Evolutionary conservation across 2,888 invertebrate genomes (phyloP), one percentile per base, ranked within the genome.

Genomic region (Phania funesta): DNA sequence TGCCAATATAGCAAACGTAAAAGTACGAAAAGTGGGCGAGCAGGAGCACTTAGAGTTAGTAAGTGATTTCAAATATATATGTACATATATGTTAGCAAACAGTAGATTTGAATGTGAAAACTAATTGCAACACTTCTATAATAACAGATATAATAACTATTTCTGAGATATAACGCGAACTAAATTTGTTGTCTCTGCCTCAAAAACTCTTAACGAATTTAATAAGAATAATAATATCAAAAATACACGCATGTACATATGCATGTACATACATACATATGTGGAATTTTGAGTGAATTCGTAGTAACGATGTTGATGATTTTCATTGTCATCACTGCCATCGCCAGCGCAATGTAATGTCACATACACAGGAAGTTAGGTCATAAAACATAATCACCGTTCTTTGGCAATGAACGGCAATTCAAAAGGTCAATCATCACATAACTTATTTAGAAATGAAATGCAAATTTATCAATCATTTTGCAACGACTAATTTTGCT

Each of bases 291-390:
- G 8, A 41, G 35, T 60, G 20, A n/a, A 38, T 52, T 38, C 44
- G 24, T 60, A n/a, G 44, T 67, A 29, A 46, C 54, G 46, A 50
- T 70, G 46, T 26, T 44, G n/a, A 44, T 50, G 54, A 64, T 73
- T 54, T 22, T 38, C 60, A 68, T 58, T 60, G 50, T 6, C 24
- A 44, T 56, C 38, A 56, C 6, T 38, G 16, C 18, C 56, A 18
- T 29, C 54, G 9, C 24, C 26, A 38, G 50, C n/a, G 29, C 29
- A 65, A 20, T 58, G 41, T 60, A 71, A 71, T 77, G 62, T 65
- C 60, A 77, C 18, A 64, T 56, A 78, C 74, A 70, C 82, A 82
- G 82, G 82, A 82, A 82, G 82, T 82, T 82, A 65, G 82, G 78
- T 82, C 82, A 82, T 74, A 78, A 65, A 65, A 32, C 50, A 60